phyloP scores from a whole-genome alignment of 2,113 vertebrate genomes.

The Phylloscopus trochiloides region DNA sequence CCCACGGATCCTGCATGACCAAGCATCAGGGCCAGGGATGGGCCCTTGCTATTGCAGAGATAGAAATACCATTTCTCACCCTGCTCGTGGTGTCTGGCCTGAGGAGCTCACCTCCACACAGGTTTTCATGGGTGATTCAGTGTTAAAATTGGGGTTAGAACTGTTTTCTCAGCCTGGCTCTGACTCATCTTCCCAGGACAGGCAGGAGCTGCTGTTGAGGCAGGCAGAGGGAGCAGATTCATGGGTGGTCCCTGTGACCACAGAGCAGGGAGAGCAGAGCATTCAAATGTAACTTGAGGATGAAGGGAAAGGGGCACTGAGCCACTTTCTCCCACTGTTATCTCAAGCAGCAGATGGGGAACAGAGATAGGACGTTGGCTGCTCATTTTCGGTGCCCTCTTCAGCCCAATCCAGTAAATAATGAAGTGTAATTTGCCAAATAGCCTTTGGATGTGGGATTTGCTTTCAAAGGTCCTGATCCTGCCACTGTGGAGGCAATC shows the following conservation, averaged over 20 bases:
- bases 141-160: not conserved
- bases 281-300: slow-evolving; percentile 54
- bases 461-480: not conserved
- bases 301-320: slow-evolving; percentile 51
- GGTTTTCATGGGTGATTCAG: not conserved
- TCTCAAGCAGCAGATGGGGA: slow-evolving; percentile 47
- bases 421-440: slow-evolving; percentile 46
- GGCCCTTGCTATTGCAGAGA: not conserved
- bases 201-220: not conserved
- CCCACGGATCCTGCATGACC: not conserved
- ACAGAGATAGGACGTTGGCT: not conserved
- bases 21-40: accelerated
- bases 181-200: slow-evolving; percentile 26
- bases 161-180: not conserved
- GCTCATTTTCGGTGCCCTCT: slow-evolving; percentile 21
- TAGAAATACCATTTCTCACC: not conserved
- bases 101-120: not conserved
- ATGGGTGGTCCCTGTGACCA: slow-evolving; percentile 63
- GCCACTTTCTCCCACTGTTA: slow-evolving; percentile 64
- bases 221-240: slow-evolving; percentile 22
- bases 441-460: not conserved
- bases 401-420: slow-evolving; percentile 38
- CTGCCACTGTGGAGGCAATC: not conserved
- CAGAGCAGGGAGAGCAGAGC: slow-evolving; percentile 26
- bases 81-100: not conserved